Conservation (phyloP, 2,113 vertebrate genomes). For the Onychostruthus taczanowskii region DNA sequence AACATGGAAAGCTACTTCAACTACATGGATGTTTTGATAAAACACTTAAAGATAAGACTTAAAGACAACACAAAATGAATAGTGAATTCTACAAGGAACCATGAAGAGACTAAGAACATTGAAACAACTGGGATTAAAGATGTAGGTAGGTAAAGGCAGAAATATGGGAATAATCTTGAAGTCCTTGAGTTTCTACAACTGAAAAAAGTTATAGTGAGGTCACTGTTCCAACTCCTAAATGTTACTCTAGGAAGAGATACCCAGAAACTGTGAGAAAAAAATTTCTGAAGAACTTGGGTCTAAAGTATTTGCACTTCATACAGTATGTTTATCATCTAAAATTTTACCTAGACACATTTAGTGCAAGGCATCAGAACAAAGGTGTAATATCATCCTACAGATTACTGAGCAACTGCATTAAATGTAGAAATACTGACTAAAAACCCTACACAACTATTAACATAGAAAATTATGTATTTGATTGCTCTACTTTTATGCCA, state of each 20-base stretch:
- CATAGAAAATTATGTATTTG: neutral
- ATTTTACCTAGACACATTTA: neutral
- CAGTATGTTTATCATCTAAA: neutral
- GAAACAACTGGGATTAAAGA: neutral
- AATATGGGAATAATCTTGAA: neutral
- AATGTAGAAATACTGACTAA: neutral
- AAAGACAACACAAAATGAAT: neutral
- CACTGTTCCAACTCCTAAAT: neutral
- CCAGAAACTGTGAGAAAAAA: neutral
- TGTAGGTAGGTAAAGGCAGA: neutral
- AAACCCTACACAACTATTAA: neutral
- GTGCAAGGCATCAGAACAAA: neutral
- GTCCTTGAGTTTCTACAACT: neutral
- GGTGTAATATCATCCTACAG: accelerated
- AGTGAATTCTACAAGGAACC: neutral
- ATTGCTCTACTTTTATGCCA: neutral
- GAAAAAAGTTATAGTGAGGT: neutral
- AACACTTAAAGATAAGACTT: neutral
- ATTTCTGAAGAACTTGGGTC: neutral
- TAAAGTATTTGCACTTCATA: neutral
- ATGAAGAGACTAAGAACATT: neutral
- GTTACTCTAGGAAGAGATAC: neutral
- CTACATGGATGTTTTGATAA: neutral
- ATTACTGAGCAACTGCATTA: neutral
- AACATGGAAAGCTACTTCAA: neutral